Evolutionary conservation across 2,797 vertebrate species (phyloP).

Genomic region (Neomorphus geoffroyi): DNA sequence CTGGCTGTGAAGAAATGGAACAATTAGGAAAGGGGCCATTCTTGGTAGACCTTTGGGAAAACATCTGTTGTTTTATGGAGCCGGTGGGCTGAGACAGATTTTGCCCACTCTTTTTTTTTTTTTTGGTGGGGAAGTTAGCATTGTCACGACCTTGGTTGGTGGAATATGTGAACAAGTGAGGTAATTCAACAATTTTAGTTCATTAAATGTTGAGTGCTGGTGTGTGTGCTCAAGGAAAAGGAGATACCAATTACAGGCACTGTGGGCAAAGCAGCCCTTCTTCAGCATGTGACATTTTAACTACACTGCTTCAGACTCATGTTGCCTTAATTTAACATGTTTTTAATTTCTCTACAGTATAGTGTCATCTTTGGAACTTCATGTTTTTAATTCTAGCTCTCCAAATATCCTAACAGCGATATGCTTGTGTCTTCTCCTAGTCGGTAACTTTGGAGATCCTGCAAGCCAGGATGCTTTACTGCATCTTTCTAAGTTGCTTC

Average conservation of each 20-base stretch:
- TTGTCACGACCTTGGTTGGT: background rate
- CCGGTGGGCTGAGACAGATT: background rate
- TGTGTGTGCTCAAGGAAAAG: background rate
- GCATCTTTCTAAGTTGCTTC: background rate
- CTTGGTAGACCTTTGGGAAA: background rate
- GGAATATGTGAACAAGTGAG: background rate
- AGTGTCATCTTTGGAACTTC: background rate
- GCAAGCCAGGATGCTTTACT: background rate
- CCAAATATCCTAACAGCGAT: background rate
- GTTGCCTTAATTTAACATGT: background rate
- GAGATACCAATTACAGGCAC: too few species aligned
- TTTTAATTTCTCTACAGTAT: background rate
- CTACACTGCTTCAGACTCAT: accelerated
- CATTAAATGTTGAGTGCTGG: background rate
- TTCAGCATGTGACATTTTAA: background rate
- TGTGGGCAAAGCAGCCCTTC: background rate
- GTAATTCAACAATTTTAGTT: background rate
- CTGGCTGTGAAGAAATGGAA: background rate
- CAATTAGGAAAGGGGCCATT: background rate
- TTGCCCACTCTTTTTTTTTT: background rate
- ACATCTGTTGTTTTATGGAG: background rate
- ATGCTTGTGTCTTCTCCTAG: background rate
- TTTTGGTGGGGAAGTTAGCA: background rate
- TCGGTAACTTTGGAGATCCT: background rate
- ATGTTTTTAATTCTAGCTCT: background rate